These are phyloP conservation scores for Drosophila colorata DNA, from an alignment of 2,888 invertebrate genomes.

Conservation along the genomic window DNA sequence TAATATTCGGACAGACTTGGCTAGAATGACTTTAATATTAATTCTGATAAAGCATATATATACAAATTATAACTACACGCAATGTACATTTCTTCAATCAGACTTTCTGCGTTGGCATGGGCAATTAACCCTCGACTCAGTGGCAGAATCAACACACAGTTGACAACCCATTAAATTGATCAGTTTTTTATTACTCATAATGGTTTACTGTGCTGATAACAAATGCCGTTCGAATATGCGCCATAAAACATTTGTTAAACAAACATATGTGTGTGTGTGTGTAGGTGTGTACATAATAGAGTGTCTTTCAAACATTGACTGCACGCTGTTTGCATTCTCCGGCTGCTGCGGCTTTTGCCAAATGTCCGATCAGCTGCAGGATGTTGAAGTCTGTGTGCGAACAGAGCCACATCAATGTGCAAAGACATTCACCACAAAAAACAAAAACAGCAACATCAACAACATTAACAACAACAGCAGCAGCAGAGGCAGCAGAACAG, in stretches of 20 bases:
- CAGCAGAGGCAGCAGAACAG: conserved; percentile 33
- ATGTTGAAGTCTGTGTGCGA: conserved; percentile 9
- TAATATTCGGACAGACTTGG: too few relatives aligned
- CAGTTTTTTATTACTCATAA: not conserved
- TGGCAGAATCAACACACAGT: too few relatives aligned
- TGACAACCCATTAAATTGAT: too few relatives aligned
- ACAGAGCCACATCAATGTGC: conserved; percentile 45
- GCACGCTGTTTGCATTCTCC: conserved; percentile 47
- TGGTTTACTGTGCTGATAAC: not conserved
- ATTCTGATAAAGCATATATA: too few relatives aligned
- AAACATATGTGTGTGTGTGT: not conserved
- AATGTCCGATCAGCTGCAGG: conserved; percentile 27
- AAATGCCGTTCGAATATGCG: not conserved
- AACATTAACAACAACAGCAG: conserved; percentile 20
- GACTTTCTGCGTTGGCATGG: too few relatives aligned
- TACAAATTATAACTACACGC: too few relatives aligned
- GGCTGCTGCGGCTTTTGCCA: conserved; percentile 28
- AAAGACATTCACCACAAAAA: conserved; percentile 49
- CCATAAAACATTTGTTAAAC: not conserved
- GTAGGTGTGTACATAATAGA: conserved; percentile 5
- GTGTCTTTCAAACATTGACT: conserved; percentile 12
- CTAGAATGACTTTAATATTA: too few relatives aligned
- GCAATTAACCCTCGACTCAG: too few relatives aligned
- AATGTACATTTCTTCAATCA: too few relatives aligned
- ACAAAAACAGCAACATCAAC: conserved; percentile 23